Evolutionary conservation across 2,888 invertebrate genomes (phyloP), one percentile per base, ranked within the genome.

Genomic region (Tenthredo amoena): DNA sequence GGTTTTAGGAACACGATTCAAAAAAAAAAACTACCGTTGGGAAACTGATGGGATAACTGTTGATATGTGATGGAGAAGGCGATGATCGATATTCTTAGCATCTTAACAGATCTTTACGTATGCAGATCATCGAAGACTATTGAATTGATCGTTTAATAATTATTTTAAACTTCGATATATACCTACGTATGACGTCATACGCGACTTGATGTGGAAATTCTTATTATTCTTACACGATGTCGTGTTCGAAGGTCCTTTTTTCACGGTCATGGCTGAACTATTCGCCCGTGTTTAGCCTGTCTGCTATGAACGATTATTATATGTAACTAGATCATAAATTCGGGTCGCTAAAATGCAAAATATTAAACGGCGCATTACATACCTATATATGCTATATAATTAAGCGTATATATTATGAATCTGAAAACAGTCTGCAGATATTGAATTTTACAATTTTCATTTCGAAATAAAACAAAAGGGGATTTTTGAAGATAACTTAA

Each of bases 271-370:
- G n/a, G 71, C 34, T 40, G n/a, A 71, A 9, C 71, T n/a, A 40
- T 72, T 72, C 71, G 40, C n/a, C 18, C 31, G 37, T 37, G 18
- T 72, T 72, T 10, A 72, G 26, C 26, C 62, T 10, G 62, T 18
- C 9, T 15, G n/a, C n/a, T 37, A 31, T n/a, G 9, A n/a, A 55
- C n/a, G 71, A n/a, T 72, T 40, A 40, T 72, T 72, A 72, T 72
- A 72, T 72, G 71, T 37, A 72, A 72, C 40, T 72, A 40, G n/a
- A 72, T 72, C 34, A 18, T 10, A 37, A 34, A 72, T 72, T 72
- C n/a, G 18, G 40, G 71, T 40, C 71, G 10, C 34, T 37, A 40
- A 3, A 37, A 21, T 40, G 18, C 2, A 9, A 71, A 72, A 72
- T 40, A 40, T 34, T n/a, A 40, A 31, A 72, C n/a, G n/a, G 15